Evolutionary conservation across 1,140 invertebrate species (phyloP), one percentile per base, ranked within the genome.

Genomic region (Sinonovacula constricta): DNA sequence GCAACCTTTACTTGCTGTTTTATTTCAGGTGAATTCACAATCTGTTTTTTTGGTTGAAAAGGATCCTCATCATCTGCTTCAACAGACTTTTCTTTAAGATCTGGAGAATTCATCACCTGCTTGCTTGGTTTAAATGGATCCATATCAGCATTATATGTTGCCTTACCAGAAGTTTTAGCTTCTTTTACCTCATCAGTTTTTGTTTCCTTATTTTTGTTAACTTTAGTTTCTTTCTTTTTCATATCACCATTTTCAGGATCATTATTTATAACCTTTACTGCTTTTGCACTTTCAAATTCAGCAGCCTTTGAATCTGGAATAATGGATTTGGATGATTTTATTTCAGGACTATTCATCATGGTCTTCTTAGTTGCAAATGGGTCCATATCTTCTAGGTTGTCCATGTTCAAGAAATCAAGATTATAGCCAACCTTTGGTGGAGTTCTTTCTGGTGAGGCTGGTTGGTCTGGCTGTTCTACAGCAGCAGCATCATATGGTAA

Each of bases 321-420:
- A 63, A n/a, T n/a, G n/a, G n/a, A n/a, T n/a, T n/a, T n/a, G n/a
- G n/a, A n/a, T n/a, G n/a, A n/a, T n/a, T n/a, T n/a, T n/a, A n/a
- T n/a, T n/a, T 74, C 70, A 34, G 72, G 72, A 45, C 72, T 75
- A 30, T 75, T 75, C 33, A 75, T 31, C 5, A 75, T n/a, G 30
- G 49, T 66, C 28, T 75, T 75, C 72, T 75, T 75, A 22, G 60
- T 66, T 18, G 49, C n/a, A 75, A 75, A 75, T 57, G 68, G 68
- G 39, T 70, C 54, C 68, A 70, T 59, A 15, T 53, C 39, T n/a
- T 69, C 66, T 31, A 68, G 22, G 22, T 78, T 45, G 62, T 69
- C 66, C 67, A 77, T 67, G 28, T 67, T 60, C n/a, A 77, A n/a
- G 18, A 45, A 45, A 18, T 45, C 39, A 10, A 45, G 18, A 54